Base-by-base conservation (phyloP, 2,113 vertebrate species). In the Rutilus rutilus region DNA sequence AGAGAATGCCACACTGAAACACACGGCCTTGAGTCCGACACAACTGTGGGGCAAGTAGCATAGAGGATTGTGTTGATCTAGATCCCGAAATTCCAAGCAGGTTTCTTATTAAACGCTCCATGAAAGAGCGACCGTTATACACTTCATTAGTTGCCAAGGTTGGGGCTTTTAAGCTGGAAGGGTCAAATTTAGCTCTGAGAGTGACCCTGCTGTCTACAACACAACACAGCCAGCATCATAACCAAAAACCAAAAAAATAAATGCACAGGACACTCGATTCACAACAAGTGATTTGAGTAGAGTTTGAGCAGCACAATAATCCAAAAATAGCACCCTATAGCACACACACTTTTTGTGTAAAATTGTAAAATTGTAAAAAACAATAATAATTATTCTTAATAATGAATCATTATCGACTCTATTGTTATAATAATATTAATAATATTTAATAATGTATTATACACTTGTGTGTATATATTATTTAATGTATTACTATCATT, bases 1-100 rank as follows among this genome's bases (percentile, higher is more conserved):
- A 86, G 83, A 87, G 89, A 90, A 91, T 87, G 87, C 89, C 27
- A 57, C 73, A 82, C 84, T 88, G 77, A 86, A 65, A 80, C 79
- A 81, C 85, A 87, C 39, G 71, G 50, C 74, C 82, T 78, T 86
- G 77, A 84, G 62, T 69, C 79, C 54, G 60, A 64, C 67, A 42
- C 27, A 52, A 33, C 52, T 73, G 52, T 19, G 74, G 23, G 59
- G 54, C 30, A 4, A n/a, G 21, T 69, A 76, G 17, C 47, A 21
- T 71, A 17, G 76, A 83, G 17, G 23, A 54, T 21, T 39, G 39
- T 82, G 79, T 67, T 82, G 23, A 67, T 50, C n/a, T 47, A 76
- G 45, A 76, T 54, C 75, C 50, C 0, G 27, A 77, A 50, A 54
- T 54, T 77, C 47, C 27, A 11, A 21, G 45, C 6, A 19, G 47